Conservation (phyloP, 2,797 vertebrate species). For the Sternotherus odoratus region DNA sequence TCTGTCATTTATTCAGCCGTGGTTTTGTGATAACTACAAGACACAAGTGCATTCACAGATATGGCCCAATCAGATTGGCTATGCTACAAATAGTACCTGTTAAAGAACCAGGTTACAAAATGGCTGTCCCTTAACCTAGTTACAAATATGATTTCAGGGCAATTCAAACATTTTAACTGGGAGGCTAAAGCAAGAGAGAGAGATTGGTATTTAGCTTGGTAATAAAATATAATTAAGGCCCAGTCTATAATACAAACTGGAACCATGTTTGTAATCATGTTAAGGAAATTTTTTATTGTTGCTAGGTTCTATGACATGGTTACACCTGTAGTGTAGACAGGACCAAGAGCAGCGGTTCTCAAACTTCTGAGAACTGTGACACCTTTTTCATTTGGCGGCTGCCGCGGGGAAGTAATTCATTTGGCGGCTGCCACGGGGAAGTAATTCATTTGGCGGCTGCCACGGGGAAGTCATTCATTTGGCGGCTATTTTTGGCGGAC, state of each 20-base stretch:
- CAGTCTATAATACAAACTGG: background rate
- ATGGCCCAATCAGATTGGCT: background rate
- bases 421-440: too few species aligned
- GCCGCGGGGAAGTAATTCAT: too few species aligned
- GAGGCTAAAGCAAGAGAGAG: background rate
- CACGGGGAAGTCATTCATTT: too few species aligned
- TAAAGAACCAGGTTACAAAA: background rate
- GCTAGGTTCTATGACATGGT: background rate
- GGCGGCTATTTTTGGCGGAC: too few species aligned
- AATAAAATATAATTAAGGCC: background rate
- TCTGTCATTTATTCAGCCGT: background rate
- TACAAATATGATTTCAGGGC: background rate
- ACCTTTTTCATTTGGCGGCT: too few species aligned
- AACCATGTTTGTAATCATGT: background rate
- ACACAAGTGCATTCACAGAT: background rate
- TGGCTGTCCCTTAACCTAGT: background rate
- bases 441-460: too few species aligned
- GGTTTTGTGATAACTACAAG: background rate
- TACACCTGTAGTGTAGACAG: background rate
- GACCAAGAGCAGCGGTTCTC: too few species aligned
- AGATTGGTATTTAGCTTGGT: background rate
- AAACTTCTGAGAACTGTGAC: too few species aligned
- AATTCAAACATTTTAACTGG: background rate
- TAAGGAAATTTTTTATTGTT: fast-evolving
- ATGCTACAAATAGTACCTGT: background rate